Evolutionary conservation across 30 jellyfish, hydroid and myxozoan species (phyloP), one percentile per base, ranked within the genome.

Genomic region (Turritopsis dohrnii): DNA sequence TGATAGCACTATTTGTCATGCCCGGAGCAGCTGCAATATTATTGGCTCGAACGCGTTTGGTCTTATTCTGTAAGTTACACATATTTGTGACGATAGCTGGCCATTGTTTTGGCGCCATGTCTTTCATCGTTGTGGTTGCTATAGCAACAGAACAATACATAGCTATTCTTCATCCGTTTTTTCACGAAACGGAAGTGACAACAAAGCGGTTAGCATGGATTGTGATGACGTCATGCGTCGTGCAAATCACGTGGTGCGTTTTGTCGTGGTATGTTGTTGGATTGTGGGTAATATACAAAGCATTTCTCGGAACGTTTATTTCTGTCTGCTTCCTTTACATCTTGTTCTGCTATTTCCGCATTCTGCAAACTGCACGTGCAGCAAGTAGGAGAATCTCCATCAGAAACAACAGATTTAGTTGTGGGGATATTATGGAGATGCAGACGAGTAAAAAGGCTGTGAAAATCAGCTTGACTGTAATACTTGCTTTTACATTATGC

Each of bases 121-220:
- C 83, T 29, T 74, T 74, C 41, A 74, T 74, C 24, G 24, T 52
- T 0, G 41, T 74, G 18, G 0, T 74, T 27, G 24, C 83, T 8
- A 74, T 74, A 26, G 24, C 83, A 74, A 26, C 41, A 7, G 83
- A 74, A 21, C 83, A 74, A 74, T 74, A 74, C 83, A 74, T 29
- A 26, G 83, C 83, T 17, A 74, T 74, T 1, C 27, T 26, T 27
- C 41, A 74, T 52, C 83, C 83, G 26, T 74, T 74, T 74, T 74
- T 74, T 29, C 83, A 74, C 83, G 54, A 74, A 74, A 23, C 17
- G 24, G 17, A 74, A 20, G 83, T 74, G 65, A 16, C 54, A 52
- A n/a, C 24, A n/a, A 74, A 29, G n/a, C 18, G 65, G 24, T 21
- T 74, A 26, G 0, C 65, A 1, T 22, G 24, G 24, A 26, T 29